phyloP scores from a whole-genome alignment of 2,113 vertebrate species.

The Callocephalon fimbriatum region DNA sequence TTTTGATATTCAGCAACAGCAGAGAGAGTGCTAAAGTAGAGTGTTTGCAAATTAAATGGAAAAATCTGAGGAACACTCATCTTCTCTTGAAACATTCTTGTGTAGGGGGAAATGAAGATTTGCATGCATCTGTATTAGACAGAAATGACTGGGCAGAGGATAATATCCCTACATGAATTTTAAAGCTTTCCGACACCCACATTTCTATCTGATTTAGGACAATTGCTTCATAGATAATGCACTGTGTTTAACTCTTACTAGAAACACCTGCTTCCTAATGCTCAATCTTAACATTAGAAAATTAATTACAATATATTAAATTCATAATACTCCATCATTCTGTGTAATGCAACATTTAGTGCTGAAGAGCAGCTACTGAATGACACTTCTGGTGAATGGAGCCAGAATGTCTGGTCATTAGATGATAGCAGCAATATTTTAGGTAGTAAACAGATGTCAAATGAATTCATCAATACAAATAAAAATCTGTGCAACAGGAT shows the following conservation, averaged over 20 bases:
- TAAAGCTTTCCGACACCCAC: background rate
- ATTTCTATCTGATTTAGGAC: background rate
- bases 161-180: background rate
- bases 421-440: conserved; percentile 65
- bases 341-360: conserved; percentile 51
- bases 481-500: conserved; percentile 51
- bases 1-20: background rate
- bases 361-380: conserved; percentile 52
- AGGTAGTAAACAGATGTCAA: conserved; percentile 68
- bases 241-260: conserved; percentile 20
- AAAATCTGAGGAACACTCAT: background rate
- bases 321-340: conserved; percentile 16
- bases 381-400: conserved; percentile 61
- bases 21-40: background rate
- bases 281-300: background rate
- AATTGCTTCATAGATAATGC: background rate
- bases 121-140: background rate
- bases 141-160: background rate
- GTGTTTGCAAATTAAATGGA: background rate
- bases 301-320: conserved; percentile 65
- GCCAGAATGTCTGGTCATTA: conserved; percentile 72
- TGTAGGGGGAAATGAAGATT: background rate
- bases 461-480: conserved; percentile 70
- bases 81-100: background rate
- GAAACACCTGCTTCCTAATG: conserved; percentile 33